A percentile compares a stretch with the other conserved stretches of the same genome.
Evolutionary conservation across 1,140 invertebrate species (phyloP).

Genomic region (Brachionus rotundiformis): DNA sequence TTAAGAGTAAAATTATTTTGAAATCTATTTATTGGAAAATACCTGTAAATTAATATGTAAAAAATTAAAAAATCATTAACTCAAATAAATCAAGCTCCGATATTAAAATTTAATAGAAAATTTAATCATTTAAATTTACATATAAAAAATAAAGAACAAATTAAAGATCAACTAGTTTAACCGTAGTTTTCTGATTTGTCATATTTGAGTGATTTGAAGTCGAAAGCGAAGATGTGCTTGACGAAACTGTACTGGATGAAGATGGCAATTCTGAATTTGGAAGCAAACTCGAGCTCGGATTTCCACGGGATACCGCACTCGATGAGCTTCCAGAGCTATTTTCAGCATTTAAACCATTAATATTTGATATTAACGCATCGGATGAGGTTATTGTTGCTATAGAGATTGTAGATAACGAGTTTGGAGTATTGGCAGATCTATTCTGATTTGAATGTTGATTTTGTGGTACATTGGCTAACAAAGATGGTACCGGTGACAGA

Average conservation of each 20-base stretch:
- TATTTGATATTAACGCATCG: background rate
- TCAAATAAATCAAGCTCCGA: background rate
- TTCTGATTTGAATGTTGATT: background rate
- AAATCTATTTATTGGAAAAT: background rate
- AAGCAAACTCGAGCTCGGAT: background rate
- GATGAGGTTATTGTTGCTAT: conserved; percentile 3
- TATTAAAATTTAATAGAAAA: conserved; percentile 9
- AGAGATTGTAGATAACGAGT: background rate
- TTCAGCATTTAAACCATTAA: background rate
- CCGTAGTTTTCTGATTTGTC: conserved; percentile 23
- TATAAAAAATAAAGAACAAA: background rate
- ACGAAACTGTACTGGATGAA: background rate
- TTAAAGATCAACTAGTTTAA: conserved; percentile 14
- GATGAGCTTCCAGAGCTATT: background rate
- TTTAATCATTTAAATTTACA: background rate
- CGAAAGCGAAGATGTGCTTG: background rate
- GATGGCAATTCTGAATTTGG: background rate
- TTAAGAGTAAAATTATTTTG: background rate
- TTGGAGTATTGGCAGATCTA: background rate
- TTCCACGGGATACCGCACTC: background rate
- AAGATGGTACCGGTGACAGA: conserved; percentile 21
- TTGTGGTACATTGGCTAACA: conserved; percentile 28
- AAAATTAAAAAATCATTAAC: background rate
- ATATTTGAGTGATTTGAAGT: background rate
- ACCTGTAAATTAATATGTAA: background rate